Percentiles rank a stretch among this genome's conserved stretches.
Conservation (phyloP, 2,888 invertebrate genomes). For the Noctuana brunneofusca region DNA sequence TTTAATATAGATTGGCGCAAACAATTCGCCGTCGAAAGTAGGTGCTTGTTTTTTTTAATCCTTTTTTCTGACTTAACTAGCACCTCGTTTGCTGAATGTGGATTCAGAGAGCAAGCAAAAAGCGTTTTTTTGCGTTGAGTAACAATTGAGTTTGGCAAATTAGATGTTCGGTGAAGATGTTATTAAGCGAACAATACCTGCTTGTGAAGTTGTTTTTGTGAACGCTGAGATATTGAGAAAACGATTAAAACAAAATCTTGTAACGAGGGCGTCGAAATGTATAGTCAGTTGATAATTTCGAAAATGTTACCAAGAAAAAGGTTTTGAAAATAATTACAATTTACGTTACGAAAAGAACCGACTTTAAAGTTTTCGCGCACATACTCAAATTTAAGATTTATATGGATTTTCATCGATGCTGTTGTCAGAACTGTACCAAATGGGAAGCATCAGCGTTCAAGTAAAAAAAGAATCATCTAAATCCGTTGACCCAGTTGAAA, state of each 20-base stretch:
- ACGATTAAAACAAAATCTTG: too few relatives aligned
- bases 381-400: too few relatives aligned
- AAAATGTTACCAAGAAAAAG: background rate
- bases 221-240: background rate
- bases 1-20: slow-evolving; percentile 24
- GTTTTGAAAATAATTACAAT: too few relatives aligned
- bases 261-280: background rate
- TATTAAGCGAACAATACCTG: slow-evolving; percentile 14
- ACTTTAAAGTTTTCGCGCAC: too few relatives aligned
- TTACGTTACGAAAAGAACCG: too few relatives aligned
- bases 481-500: too few relatives aligned
- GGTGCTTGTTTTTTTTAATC: background rate
- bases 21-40: slow-evolving; percentile 7
- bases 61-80: slow-evolving; percentile 8
- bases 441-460: too few relatives aligned
- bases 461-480: too few relatives aligned
- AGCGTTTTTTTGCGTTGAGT: slow-evolving; percentile 4
- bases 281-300: background rate
- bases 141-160: slow-evolving; percentile 26
- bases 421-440: too few relatives aligned
- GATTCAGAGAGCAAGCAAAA: background rate
- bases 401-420: too few relatives aligned
- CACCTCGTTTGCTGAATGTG: slow-evolving; percentile 2
- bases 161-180: slow-evolving; percentile 13
- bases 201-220: background rate